Base-by-base conservation (phyloP, 2,113 vertebrate species). In the Menura novaehollandiae region DNA sequence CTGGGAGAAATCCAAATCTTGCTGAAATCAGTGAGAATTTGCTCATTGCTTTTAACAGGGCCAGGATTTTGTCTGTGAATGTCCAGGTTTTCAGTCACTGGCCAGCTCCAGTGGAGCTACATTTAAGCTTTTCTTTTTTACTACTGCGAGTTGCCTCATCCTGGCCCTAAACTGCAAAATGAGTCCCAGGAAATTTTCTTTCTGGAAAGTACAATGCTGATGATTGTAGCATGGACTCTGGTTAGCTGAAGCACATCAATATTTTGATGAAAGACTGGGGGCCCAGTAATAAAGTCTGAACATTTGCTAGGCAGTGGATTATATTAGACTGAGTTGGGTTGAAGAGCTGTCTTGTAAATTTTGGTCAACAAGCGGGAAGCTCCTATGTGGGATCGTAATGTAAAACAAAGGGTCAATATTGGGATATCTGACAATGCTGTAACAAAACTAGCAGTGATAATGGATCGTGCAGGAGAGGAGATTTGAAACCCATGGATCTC, bases 101-200 rank as follows among this genome's bases (percentile, higher is more conserved):
- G 73, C 88, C 73, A 72, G 60, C 44, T 96, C 24, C 56, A 60
- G 33, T 22, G 17, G 24, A 92, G 30, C 59, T 84, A 52, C 60
- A 68, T 92, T 91, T 92, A 83, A 96, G 32, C 27, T 80, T 77
- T 85, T 86, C 24, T 39, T 78, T 83, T 91, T 89, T 32, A 86
- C 72, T 92, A 60, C 69, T 60, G 24, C 79, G 82, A 60, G 69
- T 92, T 96, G 52, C 76, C 62, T 94, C 83, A 81, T 89, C 33
- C 52, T 94, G 92, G 91, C 60, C n/a, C 52, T 47, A 23, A 37
- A 30, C 44, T 60, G 28, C 62, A 86, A 82, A 86, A 91, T 56
- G 44, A 85, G 69, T 95, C 84, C 78, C 94, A 92, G 69, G 76
- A 92, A 94, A 87, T 78, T 90, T 91, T 96, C 52, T 68, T 87